Conservation (phyloP, 2,797 vertebrate genomes). For the Sebastes kiyomatsui region DNA sequence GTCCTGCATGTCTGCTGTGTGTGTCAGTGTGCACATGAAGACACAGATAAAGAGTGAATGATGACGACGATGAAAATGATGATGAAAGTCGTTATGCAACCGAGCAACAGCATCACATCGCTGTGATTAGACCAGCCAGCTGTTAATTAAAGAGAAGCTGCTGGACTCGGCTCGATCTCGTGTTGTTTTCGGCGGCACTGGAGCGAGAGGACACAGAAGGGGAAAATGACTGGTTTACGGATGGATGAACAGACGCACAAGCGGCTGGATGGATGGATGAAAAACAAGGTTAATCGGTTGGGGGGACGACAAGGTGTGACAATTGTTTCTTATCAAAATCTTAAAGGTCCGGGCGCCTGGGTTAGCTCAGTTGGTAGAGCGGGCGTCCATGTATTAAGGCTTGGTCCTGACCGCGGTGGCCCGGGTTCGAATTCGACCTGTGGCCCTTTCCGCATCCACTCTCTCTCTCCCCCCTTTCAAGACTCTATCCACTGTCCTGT, state of each 20-base stretch:
- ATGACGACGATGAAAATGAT: constrained; percentile 8
- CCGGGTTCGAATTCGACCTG: too few relatives aligned
- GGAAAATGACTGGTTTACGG: constrained; percentile 2
- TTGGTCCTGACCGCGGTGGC: too few relatives aligned
- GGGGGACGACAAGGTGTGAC: background rate
- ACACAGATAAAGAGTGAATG: background rate
- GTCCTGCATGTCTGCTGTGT: background rate
- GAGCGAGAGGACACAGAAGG: constrained; percentile 7
- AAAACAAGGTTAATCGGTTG: background rate
- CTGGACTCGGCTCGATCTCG: constrained; percentile 18
- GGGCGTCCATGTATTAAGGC: too few relatives aligned
- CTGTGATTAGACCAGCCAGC: constrained; percentile 37
- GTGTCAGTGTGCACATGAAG: background rate
- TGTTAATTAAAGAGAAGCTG: constrained; percentile 41
- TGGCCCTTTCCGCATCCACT: too few relatives aligned
- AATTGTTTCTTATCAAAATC: background rate
- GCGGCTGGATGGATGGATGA: background rate
- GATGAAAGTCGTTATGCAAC: constrained; percentile 48
- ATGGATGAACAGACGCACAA: background rate
- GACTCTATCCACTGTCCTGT: too few relatives aligned
- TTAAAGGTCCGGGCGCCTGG: background rate
- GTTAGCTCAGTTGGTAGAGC: too few relatives aligned
- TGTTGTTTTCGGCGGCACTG: constrained; percentile 30
- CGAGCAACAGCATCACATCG: constrained; percentile 13
- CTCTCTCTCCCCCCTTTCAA: too few relatives aligned